phyloP scores from a whole-genome alignment of 2,113 vertebrate genomes.

The Pelecanus crispus region DNA sequence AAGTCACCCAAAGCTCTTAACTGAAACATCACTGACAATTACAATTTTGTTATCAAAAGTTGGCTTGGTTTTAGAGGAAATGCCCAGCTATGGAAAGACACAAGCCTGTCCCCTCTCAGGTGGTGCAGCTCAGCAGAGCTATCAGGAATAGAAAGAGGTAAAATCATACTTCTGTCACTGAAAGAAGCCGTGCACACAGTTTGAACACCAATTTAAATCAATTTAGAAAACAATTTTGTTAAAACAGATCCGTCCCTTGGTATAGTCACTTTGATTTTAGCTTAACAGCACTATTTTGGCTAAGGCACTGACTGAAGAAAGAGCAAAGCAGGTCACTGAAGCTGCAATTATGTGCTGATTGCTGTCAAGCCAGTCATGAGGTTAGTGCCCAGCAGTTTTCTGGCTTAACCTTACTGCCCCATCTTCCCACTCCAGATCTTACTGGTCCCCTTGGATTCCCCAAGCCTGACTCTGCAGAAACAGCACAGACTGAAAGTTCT shows the following conservation, averaged over 20 bases:
- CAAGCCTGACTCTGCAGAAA: background rate
- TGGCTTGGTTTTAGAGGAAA: background rate
- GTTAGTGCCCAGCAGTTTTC: background rate
- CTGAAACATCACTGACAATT: background rate
- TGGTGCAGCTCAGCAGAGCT: background rate
- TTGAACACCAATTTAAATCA: slow-evolving; percentile 14
- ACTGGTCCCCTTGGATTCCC: background rate
- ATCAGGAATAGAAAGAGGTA: background rate
- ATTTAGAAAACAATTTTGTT: background rate
- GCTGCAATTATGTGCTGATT: background rate
- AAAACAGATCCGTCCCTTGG: background rate
- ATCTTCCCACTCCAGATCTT: background rate
- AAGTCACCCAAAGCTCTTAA: background rate
- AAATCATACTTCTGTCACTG: background rate
- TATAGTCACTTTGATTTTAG: background rate
- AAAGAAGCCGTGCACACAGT: background rate
- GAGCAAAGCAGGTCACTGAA: background rate
- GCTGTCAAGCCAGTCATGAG: background rate
- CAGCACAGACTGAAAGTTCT: background rate
- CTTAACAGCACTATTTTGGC: background rate
- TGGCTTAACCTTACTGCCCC: background rate
- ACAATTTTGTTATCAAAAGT: background rate
- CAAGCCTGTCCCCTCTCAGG: background rate
- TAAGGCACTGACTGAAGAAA: background rate
- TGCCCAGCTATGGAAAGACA: background rate